phyloP scores from a whole-genome alignment of 2,113 vertebrate genomes.

The Sturnus vulgaris region DNA sequence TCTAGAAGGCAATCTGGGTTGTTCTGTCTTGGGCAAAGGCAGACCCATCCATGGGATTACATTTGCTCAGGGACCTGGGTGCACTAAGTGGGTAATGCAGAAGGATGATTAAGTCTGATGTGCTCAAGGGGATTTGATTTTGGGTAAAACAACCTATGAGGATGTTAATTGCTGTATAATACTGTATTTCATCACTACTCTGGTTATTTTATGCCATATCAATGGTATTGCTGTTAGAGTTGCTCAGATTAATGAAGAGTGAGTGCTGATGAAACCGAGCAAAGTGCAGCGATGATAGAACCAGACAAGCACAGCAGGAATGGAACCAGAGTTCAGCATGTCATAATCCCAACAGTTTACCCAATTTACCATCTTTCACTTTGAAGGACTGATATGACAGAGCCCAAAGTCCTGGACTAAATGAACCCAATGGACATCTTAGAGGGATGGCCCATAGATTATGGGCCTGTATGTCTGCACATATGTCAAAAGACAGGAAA shows the following conservation, averaged over 20 bases:
- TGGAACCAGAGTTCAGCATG: background rate
- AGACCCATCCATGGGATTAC: background rate
- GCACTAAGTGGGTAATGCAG: background rate
- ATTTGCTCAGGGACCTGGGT: background rate
- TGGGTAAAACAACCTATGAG: background rate
- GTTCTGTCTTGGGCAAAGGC: background rate
- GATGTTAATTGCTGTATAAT: rapidly evolving
- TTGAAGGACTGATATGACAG: background rate
- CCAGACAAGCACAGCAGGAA: too few species aligned
- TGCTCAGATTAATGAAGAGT: background rate
- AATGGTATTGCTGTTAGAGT: background rate
- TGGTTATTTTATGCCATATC: background rate
- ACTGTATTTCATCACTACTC: background rate
- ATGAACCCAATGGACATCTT: background rate
- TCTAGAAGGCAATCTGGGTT: background rate
- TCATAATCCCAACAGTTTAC: background rate
- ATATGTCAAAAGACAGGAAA: background rate
- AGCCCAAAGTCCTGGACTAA: background rate
- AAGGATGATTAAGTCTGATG: background rate
- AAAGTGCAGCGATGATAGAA: background rate
- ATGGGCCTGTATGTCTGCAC: background rate
- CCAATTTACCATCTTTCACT: background rate
- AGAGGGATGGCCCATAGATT: background rate
- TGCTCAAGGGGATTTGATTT: background rate
- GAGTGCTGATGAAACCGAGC: background rate